Conservation (phyloP, 92 coral and sea anemone genomes). For the Phenganax marumi region DNA sequence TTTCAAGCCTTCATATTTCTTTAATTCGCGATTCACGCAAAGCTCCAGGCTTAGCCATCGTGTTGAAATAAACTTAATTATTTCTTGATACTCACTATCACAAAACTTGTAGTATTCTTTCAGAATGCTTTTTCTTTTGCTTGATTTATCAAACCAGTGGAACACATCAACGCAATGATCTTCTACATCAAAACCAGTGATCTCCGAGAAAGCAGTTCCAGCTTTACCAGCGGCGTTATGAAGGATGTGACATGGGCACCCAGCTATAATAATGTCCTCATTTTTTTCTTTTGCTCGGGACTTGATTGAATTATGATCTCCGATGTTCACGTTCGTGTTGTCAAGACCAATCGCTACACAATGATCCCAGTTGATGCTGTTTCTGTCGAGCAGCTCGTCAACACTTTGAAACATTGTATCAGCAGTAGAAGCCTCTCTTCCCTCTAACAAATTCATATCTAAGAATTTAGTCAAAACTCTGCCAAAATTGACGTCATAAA, state of each 20-base stretch:
- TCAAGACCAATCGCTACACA: constrained; percentile 62
- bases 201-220: constrained; percentile 54
- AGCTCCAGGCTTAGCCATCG: constrained; percentile 54
- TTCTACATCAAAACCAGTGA: constrained; percentile 61
- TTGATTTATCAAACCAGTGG: constrained; percentile 62
- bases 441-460: constrained; percentile 50
- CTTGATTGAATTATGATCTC: constrained; percentile 58
- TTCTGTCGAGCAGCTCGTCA: constrained; percentile 41
- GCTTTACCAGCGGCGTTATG: constrained; percentile 62
- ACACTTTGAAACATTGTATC: constrained; percentile 57
- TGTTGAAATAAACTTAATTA: constrained; percentile 43
- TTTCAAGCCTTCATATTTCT: constrained; percentile 60
- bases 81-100: constrained; percentile 42
- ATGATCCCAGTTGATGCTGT: constrained; percentile 51
- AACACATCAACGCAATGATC: constrained; percentile 61
- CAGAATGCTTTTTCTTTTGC: constrained; percentile 55
- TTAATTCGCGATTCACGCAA: constrained; percentile 57
- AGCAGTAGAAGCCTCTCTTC: constrained; percentile 52
- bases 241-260: constrained; percentile 64
- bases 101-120: constrained; percentile 59
- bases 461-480: constrained; percentile 46
- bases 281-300: constrained; percentile 54
- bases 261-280: constrained; percentile 55
- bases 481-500: constrained; percentile 36
- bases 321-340: constrained; percentile 64